Conservation (phyloP, 1,140 invertebrate genomes). For the Helicoverpa armigera region DNA sequence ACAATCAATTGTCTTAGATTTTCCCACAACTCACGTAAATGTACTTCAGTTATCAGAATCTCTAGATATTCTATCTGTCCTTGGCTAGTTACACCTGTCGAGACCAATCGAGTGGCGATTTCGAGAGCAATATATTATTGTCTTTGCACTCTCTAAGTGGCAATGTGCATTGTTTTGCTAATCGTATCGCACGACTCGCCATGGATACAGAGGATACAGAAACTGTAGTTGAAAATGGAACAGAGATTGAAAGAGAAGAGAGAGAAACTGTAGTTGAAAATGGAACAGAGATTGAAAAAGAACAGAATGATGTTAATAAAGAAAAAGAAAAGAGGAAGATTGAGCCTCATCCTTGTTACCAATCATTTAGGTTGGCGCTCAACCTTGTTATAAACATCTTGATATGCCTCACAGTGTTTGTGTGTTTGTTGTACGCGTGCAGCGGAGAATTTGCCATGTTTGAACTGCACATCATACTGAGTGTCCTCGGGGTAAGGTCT, state of each 20-base stretch:
- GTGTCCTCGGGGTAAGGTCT: slow-evolving; percentile 63
- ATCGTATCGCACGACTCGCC: background rate
- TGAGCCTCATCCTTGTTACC: background rate
- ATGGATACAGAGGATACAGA: background rate
- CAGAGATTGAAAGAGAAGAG: background rate
- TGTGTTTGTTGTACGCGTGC: slow-evolving; percentile 53
- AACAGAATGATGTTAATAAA: background rate
- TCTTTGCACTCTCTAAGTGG: background rate
- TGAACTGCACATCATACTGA: slow-evolving; percentile 59
- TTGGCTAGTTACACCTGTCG: background rate
- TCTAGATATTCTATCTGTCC: background rate
- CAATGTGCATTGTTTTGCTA: background rate
- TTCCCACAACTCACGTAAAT: background rate
- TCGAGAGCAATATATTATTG: background rate
- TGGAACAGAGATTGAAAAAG: too few relatives aligned
- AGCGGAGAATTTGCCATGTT: slow-evolving; percentile 37
- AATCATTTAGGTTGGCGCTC: slow-evolving; percentile 20
- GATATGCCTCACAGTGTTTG: slow-evolving; percentile 51
- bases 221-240: too few relatives aligned
- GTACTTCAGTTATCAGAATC: background rate
- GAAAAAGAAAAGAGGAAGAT: background rate
- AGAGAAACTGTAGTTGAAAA: background rate
- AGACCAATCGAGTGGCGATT: background rate
- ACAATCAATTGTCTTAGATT: background rate
- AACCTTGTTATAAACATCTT: slow-evolving; percentile 57